phyloP scores from a whole-genome alignment of 2,888 invertebrate genomes.

The Fabriciana adippe region DNA sequence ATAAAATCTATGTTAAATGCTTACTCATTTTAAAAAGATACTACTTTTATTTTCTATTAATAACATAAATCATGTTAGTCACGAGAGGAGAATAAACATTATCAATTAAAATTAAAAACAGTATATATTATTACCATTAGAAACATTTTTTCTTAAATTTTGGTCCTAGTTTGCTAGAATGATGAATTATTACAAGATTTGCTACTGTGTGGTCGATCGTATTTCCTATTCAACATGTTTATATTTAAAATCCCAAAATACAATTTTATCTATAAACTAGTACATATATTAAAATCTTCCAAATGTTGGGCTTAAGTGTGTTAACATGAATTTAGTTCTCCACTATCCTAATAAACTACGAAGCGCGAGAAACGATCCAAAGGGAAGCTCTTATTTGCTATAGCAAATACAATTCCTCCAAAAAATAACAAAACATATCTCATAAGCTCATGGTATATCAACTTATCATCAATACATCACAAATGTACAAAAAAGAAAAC shows the following conservation, averaged over 20 bases:
- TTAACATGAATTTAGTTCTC: conserved; percentile 33
- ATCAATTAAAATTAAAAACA: conserved; percentile 73
- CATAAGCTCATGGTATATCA: conserved; percentile 43
- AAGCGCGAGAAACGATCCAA: conserved; percentile 42
- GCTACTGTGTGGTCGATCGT: conserved; percentile 13
- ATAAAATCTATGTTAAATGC: conserved; percentile 75
- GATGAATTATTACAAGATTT: conserved; percentile 15
- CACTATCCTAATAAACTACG: conserved; percentile 44
- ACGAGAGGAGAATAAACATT: conserved; percentile 65
- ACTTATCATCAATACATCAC: conserved; percentile 30
- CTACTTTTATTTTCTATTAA: conserved; percentile 58
- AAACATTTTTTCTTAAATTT: conserved; percentile 68
- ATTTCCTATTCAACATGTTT: conserved; percentile 30
- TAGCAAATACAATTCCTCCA: conserved; percentile 39
- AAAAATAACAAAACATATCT: conserved; percentile 44
- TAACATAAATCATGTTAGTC: conserved; percentile 64
- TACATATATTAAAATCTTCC: conserved; percentile 47
- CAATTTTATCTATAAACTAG: conserved; percentile 43
- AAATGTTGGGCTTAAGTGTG: conserved; percentile 46
- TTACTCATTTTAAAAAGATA: conserved; percentile 74
- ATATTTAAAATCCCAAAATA: conserved; percentile 44
- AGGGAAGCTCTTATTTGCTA: conserved; percentile 45
- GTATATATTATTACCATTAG: conserved; percentile 58
- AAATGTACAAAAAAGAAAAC: conserved; percentile 28
- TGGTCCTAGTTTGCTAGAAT: conserved; percentile 68